Base-by-base conservation (phyloP, 64 coral and sea anemone genomes). In the Stichodactyla helianthus region DNA sequence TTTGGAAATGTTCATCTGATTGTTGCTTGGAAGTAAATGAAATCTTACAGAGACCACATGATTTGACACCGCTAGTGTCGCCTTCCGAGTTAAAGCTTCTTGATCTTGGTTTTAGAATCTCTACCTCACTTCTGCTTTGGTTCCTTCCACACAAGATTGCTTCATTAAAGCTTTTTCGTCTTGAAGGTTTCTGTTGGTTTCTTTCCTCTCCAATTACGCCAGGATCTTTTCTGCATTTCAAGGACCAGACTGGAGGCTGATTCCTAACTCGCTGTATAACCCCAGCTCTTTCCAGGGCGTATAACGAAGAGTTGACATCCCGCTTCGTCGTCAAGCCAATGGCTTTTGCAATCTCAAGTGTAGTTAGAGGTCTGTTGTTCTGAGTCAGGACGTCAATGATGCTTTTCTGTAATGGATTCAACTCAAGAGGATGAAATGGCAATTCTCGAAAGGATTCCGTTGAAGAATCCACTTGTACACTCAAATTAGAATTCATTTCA, bases 1-100 rank as follows among this genome's bases (percentile, higher is more conserved):
- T 92, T 44, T 64, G 77, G 56, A 92, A 86, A 53, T 92, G 90
- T 53, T 92, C 90, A 20, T 92, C 90, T 15, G 60, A 82, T 86
- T 87, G 90, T 28, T 60, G 25, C 23, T 87, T 86, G 7, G 90
- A 70, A 26, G 20, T 31, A 60, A 92, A 55, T 2, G 90, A 79
- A 35, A 92, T 51, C 86, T 77, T 82, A 35, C 90, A 92, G 15
- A 87, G 52, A 17, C 54, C 86, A 59, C 90, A 92, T 20, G 64
- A 87, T n/a, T 70, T 82, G 7, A 74, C 44, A 5, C 71, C 26
- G 28, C 16, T 79, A 53, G 58, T 44, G n/a, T 91, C 85, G 27
- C 54, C 56, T 8, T 59, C 25, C 6, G 83, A 44, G 26, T 60
- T 54, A 50, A 59, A 44, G 27, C 83, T 84, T 16, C 55, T 57